A percentile compares a stretch with the other conserved stretches of the same genome.
phyloP scores from a whole-genome alignment of 2,797 vertebrate genomes.

The Leuciscus waleckii region DNA sequence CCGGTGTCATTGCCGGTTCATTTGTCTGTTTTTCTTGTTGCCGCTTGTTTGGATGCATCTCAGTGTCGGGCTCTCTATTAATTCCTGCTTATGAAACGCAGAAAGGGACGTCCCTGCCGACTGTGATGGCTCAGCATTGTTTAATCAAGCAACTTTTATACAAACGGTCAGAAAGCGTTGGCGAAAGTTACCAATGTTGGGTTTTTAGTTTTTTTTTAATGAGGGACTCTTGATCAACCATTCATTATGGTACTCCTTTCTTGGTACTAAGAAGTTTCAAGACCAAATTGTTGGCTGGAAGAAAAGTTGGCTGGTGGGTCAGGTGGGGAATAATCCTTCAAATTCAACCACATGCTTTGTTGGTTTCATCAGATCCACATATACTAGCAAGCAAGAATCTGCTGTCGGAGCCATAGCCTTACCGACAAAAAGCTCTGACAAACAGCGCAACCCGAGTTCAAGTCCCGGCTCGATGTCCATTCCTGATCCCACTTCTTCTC shows the following conservation, averaged over 20 bases:
- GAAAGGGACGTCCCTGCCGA: constrained; percentile 51
- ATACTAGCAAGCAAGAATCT: constrained; percentile 19
- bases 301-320: not conserved
- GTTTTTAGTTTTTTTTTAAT: not conserved
- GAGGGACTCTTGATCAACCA: not conserved
- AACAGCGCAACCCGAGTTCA: not conserved
- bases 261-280: not conserved
- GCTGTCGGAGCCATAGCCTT: not conserved
- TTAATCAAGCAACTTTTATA: constrained; percentile 72
- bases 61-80: constrained; percentile 64
- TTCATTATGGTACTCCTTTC: not conserved
- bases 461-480: not conserved
- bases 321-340: not conserved
- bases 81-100: constrained; percentile 66
- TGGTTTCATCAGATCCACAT: constrained; percentile 25
- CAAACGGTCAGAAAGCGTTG: constrained; percentile 65
- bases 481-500: not conserved
- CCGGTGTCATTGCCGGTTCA: constrained; percentile 69
- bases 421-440: not conserved
- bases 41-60: constrained; percentile 52
- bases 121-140: constrained; percentile 55
- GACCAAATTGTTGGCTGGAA: not conserved
- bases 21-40: constrained; percentile 65
- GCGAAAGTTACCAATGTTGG: constrained; percentile 34
- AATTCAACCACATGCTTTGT: not conserved